Conservation (phyloP, 2,888 invertebrate species). For the Acleris literana region DNA sequence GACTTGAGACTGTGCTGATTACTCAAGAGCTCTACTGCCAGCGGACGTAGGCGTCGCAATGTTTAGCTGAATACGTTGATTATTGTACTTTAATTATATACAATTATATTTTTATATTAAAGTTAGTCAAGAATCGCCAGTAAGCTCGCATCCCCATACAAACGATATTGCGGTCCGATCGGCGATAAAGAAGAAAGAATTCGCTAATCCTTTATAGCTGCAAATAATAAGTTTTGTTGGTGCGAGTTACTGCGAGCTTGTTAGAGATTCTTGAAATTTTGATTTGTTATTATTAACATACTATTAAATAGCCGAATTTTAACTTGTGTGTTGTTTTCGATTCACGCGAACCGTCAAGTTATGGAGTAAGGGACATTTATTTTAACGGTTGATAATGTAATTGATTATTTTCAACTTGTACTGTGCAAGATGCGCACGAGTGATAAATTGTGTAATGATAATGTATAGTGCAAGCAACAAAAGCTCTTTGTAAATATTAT, state of each 20-base stretch:
- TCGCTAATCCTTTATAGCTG: too few species aligned
- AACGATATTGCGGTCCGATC: too few species aligned
- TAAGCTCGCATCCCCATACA: too few species aligned
- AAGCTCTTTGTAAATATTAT: constrained; percentile 80
- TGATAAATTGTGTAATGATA: constrained; percentile 31
- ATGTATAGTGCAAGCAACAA: constrained; percentile 41
- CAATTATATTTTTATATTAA: constrained; percentile 56
- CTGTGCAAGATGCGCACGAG: constrained; percentile 42
- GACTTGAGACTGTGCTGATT: constrained; percentile 10
- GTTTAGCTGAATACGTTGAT: constrained; percentile 55
- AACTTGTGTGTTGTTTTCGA: constrained; percentile 37
- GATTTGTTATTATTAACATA: constrained; percentile 52
- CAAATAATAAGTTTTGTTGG: too few species aligned
- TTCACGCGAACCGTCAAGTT: constrained; percentile 50
- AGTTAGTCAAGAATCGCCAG: constrained; percentile 35
- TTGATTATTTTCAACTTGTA: constrained; percentile 52
- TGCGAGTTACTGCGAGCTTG: too few species aligned
- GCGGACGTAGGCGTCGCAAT: constrained; percentile 44
- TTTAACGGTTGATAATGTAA: constrained; percentile 53
- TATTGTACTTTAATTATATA: constrained; percentile 55
- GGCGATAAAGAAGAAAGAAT: too few species aligned
- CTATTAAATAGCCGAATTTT: constrained; percentile 47
- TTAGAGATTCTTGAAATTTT: constrained; percentile 37
- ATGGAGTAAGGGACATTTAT: constrained; percentile 58
- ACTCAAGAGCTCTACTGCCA: constrained; percentile 39